These are phyloP conservation scores for Penaeus vannamei DNA, from an alignment of 1,140 invertebrate genomes.

Conservation along the genomic window DNA sequence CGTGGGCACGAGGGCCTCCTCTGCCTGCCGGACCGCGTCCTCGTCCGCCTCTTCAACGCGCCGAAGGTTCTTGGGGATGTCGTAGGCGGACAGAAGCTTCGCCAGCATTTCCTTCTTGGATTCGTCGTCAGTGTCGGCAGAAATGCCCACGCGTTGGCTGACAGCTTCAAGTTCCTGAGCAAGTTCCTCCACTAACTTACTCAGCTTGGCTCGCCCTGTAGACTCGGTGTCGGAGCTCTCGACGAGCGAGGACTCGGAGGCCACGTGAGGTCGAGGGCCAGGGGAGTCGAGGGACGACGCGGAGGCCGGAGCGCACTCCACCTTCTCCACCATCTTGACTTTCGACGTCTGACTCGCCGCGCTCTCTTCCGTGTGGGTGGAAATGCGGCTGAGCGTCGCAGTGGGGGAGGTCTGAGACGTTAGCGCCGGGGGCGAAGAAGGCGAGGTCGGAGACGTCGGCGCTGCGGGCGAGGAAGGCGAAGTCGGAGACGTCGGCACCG, in stretches of 20 bases:
- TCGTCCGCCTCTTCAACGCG: slow-evolving; percentile 67
- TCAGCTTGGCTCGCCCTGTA: slow-evolving; percentile 46
- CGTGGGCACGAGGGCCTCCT: slow-evolving; percentile 57
- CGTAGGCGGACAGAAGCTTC: slow-evolving; percentile 64
- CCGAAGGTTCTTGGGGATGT: slow-evolving; percentile 66
- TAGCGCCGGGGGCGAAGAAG: slow-evolving; percentile 8
- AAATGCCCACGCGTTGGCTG: slow-evolving; percentile 45
- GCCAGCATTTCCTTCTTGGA: slow-evolving; percentile 66
- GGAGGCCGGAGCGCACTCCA: slow-evolving; percentile 22
- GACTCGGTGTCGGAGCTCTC: slow-evolving; percentile 56
- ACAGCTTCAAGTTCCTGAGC: slow-evolving; percentile 65
- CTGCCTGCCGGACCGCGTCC: slow-evolving; percentile 44
- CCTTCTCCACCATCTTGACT: slow-evolving; percentile 6
- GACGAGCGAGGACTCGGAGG: slow-evolving; percentile 46
- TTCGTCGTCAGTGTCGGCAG: slow-evolving; percentile 32
- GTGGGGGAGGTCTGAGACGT: neutral
- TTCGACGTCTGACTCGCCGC: slow-evolving; percentile 35
- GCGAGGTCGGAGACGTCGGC: neutral
- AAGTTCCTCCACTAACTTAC: slow-evolving; percentile 65
- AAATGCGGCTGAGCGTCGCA: neutral
- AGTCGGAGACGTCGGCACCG: slow-evolving; percentile 2
- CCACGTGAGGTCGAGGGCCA: slow-evolving; percentile 29
- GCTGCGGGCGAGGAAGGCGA: neutral
- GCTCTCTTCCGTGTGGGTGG: neutral
- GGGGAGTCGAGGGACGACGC: neutral